Evolutionary conservation across 2,797 vertebrate species (phyloP), one percentile per base, ranked within the genome.

Genomic region (Spea hammondii): DNA sequence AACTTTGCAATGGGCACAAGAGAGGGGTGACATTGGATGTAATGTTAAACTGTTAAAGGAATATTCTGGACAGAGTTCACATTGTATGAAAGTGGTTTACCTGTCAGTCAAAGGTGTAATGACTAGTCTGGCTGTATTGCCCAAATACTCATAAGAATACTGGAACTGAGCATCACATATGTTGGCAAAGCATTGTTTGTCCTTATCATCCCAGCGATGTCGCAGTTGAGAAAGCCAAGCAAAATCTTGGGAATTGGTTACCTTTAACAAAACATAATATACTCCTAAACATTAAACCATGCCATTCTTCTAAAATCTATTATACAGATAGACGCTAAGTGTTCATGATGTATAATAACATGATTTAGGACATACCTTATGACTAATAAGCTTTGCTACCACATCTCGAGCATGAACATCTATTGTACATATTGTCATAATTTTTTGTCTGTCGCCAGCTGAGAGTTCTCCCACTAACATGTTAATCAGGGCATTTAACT

Each of bases 141-240:
- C 92, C 74, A 96, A 90, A 83, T 94, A 95, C 83, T 97, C 92
- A 1, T 95, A 94, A 44, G 91, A 94, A 84, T 94, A 96, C 71
- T 86, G 89, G 88, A 97, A 95, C 53, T 88, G 90, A 82, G 93
- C 93, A 72, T 94, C 89, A 1, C 93, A 95, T 77, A 93, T 93
- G 82, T 89, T 91, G 60, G 91, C 87, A 45, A 90, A 91, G 80
- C 92, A 94, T 53, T 92, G 89, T 49, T 85, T 89, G 78, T 85
- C 84, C 57, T 84, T 32, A 0, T 93, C 90, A 76, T 93, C 88
- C 94, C 94, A 96, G 77, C 84, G 85, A 66, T 91, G 93, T 50
- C 89, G 82, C 8, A 96, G 91, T 79, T 94, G 91, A 65, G 92
- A 95, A 60, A 95, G 87, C 94, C 93, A 95, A 78, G 88, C 74